A percentile compares a stretch with the other conserved stretches of the same genome.
These are phyloP conservation scores for Chelonoidis abingdonii DNA, from an alignment of 2,113 vertebrate species.

Conservation along the genomic window DNA sequence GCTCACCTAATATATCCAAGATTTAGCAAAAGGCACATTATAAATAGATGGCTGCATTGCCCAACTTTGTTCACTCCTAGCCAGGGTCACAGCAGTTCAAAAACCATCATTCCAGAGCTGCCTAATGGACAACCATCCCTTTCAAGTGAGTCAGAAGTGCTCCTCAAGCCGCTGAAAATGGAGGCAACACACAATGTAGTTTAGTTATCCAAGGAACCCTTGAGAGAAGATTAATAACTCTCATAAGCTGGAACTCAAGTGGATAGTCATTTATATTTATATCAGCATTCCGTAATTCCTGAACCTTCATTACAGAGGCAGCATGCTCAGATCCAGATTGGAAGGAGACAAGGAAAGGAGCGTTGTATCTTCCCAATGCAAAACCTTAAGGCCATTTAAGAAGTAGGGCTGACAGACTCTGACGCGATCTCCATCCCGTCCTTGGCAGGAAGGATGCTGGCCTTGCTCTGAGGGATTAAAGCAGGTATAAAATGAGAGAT, in stretches of 20 bases:
- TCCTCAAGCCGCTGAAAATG: not conserved
- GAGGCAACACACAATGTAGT: not conserved
- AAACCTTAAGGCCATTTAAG: conserved; percentile 16
- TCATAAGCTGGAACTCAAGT: not conserved
- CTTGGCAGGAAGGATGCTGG: not conserved
- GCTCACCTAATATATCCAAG: conserved; percentile 47
- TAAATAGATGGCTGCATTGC: conserved; percentile 60
- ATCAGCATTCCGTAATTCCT: not conserved
- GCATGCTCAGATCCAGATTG: not conserved
- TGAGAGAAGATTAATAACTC: not conserved
- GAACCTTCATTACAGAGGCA: not conserved
- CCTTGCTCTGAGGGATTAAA: conserved; percentile 37
- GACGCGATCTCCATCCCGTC: not conserved
- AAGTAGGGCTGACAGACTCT: not conserved
- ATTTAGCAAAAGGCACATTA: conserved; percentile 73
- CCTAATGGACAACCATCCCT: conserved; percentile 23
- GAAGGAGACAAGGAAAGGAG: not conserved
- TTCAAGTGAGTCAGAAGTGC: not conserved
- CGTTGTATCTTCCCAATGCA: not conserved
- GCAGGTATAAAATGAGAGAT: conserved; percentile 7
- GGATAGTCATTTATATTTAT: conserved; percentile 33
- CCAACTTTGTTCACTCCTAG: conserved; percentile 53
- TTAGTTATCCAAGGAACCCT: not conserved
- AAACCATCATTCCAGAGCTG: conserved; percentile 13
- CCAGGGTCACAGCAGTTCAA: conserved; percentile 19